A percentile compares a stretch with the other conserved stretches of the same genome.
phyloP scores from a whole-genome alignment of 2,797 vertebrate genomes.

The Hemibagrus guttatus region DNA sequence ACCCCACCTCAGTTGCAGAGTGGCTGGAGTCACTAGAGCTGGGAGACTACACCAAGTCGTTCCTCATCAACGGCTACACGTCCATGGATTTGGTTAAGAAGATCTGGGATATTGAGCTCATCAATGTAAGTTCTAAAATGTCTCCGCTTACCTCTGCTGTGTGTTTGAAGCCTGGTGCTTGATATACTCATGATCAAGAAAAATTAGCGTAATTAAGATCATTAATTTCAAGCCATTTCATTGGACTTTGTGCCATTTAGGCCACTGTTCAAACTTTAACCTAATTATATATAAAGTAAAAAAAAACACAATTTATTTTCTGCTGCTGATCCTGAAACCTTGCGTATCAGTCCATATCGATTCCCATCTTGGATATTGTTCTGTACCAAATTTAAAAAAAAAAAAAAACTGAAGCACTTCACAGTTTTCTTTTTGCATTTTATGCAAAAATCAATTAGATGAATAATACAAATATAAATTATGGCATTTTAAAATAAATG shows the following conservation, averaged over 20 bases:
- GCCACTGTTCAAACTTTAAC: background rate
- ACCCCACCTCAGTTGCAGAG: conserved; percentile 93
- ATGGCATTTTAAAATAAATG: too few species aligned
- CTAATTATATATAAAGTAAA: too few species aligned
- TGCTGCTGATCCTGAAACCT: too few species aligned
- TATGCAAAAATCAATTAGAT: too few species aligned
- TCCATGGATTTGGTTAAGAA: conserved; percentile 99
- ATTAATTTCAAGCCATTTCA: background rate
- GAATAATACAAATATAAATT: too few species aligned
- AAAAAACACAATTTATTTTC: too few species aligned
- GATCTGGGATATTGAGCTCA: conserved; percentile 98
- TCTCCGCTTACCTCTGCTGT: background rate
- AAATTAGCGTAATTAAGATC: background rate
- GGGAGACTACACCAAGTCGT: conserved; percentile 96
- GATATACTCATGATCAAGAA: background rate
- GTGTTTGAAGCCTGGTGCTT: background rate
- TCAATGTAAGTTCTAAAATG: conserved; percentile 86
- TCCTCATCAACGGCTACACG: conserved; percentile 96
- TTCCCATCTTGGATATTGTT: background rate
- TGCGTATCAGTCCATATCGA: background rate
- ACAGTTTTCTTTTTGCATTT: too few species aligned
- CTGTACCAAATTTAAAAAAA: too few species aligned
- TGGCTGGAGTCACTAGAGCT: conserved; percentile 97
- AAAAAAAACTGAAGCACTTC: too few species aligned
- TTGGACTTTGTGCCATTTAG: background rate